Percentiles rank a stretch among this genome's conserved stretches.
Conservation (phyloP, 1,140 invertebrate species). For the Battus philenor region DNA sequence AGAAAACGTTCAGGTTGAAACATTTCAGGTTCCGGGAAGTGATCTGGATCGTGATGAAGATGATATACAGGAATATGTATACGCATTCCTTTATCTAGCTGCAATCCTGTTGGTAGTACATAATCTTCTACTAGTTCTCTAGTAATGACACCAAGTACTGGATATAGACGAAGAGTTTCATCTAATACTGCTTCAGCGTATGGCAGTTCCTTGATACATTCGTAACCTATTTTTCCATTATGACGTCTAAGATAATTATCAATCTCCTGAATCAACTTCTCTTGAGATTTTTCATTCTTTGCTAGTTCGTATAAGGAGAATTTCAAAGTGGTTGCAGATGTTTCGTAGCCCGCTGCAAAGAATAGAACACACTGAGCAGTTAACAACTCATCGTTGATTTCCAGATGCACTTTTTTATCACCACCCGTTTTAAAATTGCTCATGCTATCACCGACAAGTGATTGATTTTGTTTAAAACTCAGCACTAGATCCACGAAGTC, state of each 20-base stretch:
- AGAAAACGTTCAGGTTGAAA: conserved; percentile 29
- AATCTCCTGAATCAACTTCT: conserved; percentile 22
- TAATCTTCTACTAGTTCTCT: conserved; percentile 28
- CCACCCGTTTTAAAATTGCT: conserved; percentile 15
- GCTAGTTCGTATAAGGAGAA: conserved; percentile 29
- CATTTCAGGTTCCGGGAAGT: conserved; percentile 26
- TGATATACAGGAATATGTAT: conserved; percentile 30
- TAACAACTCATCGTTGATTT: conserved; percentile 23
- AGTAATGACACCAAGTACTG: conserved; percentile 23
- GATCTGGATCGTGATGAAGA: conserved; percentile 21
- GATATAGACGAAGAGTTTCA: conserved; percentile 27
- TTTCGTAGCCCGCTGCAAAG: conserved; percentile 33
- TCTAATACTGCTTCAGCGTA: conserved; percentile 25
- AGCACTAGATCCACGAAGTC: conserved; percentile 33
- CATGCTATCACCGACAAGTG: conserved; percentile 21
- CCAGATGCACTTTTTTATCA: conserved; percentile 11
- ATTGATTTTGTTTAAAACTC: conserved; percentile 21
- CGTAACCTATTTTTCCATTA: conserved; percentile 20
- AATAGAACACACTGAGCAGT: conserved; percentile 23
- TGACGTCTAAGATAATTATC: conserved; percentile 24
- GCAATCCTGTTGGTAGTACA: conserved; percentile 23
- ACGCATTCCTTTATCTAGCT: conserved; percentile 22
- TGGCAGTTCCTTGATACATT: conserved; percentile 21
- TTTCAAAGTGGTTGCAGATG: conserved; percentile 22
- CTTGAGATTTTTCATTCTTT: conserved; percentile 22